Evolutionary conservation across 2,113 vertebrate species (phyloP).

Genomic region (Vulpes vulpes): DNA sequence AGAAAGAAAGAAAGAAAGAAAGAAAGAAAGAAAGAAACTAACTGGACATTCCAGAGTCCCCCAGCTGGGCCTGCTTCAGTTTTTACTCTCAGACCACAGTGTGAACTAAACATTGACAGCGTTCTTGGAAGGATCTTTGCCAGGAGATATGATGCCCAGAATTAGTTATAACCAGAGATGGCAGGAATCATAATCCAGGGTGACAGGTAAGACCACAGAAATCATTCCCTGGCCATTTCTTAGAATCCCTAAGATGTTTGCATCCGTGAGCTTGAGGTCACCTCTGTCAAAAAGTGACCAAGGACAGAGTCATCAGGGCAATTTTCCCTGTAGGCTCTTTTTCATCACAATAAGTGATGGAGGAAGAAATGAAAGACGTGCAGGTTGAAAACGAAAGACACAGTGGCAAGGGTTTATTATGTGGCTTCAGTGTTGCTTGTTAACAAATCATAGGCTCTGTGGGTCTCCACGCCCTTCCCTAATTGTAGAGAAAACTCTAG

Average conservation of each 20-base stretch:
- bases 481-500: not conserved
- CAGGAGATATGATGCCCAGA: too few relatives aligned
- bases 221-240: not conserved
- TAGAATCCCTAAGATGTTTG: not conserved
- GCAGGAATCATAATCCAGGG: not conserved
- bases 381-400: not conserved
- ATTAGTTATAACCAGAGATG: not conserved
- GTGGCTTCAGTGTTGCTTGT: not conserved
- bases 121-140: not conserved
- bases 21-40: not conserved
- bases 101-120: not conserved
- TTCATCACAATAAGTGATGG: not conserved
- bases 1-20: not conserved
- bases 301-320: not conserved
- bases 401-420: not conserved
- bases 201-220: not conserved
- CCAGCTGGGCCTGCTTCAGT: not conserved
- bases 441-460: not conserved
- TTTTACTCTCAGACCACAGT: not conserved
- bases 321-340: not conserved
- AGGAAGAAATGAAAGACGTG: not conserved
- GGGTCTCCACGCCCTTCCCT: not conserved
- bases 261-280: not conserved
- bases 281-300: not conserved
- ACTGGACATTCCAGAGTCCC: not conserved